These are phyloP conservation scores for Phenganax stokvisi DNA, from an alignment of 92 coral and sea anemone genomes.

Conservation along the genomic window DNA sequence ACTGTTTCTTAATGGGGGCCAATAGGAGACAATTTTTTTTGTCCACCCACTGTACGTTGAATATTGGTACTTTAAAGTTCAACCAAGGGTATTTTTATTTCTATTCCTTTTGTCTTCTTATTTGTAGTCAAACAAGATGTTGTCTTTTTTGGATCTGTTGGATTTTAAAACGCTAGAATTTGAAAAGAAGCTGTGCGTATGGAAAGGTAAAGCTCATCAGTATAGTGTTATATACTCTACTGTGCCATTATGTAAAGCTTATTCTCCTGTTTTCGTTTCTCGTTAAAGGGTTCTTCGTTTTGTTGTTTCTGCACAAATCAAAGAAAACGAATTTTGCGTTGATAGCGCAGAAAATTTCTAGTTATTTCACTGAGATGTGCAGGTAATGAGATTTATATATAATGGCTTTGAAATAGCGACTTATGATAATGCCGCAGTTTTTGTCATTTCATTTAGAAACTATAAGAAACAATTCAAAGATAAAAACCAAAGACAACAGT, in stretches of 20 bases:
- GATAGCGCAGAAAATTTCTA: constrained; percentile 66
- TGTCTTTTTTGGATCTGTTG: constrained; percentile 80
- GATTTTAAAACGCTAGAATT: constrained; percentile 61
- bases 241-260: background rate
- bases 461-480: constrained; percentile 55
- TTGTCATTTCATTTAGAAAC: constrained; percentile 39
- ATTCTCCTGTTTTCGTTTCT: background rate
- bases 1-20: no score
- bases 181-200: constrained; percentile 52
- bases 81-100: background rate
- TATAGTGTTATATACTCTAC: background rate
- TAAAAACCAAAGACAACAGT: constrained; percentile 60
- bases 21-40: no score
- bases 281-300: constrained; percentile 63
- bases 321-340: constrained; percentile 62
- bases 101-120: background rate
- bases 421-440: background rate
- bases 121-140: constrained; percentile 83
- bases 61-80: no score
- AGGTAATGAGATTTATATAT: constrained; percentile 5
- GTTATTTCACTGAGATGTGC: constrained; percentile 45
- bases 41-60: no score
- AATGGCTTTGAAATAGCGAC: background rate
- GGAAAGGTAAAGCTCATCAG: constrained; percentile 60
- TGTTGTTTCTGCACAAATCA: constrained; percentile 75